Evolutionary conservation across 2,888 invertebrate genomes (phyloP), one percentile per base, ranked within the genome.

Genomic region (Synanthedon formicaeformis): DNA sequence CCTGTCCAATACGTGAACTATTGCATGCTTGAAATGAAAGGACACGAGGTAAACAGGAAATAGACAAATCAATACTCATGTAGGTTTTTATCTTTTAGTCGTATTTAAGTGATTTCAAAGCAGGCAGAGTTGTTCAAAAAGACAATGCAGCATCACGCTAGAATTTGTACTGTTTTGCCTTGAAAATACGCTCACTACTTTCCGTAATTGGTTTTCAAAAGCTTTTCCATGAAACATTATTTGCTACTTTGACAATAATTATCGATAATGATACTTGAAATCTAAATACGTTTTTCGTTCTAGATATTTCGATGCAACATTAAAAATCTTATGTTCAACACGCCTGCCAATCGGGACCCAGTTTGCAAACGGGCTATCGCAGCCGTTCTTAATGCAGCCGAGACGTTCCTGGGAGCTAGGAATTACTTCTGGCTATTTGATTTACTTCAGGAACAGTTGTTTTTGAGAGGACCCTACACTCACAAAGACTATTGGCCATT

Each of bases 251-350:
- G 10, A 34, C 10, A 34, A 34, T 34, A 23, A 1, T 23, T 23
- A 23, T 23, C 23, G 23, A 23, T 23, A 23, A 0, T 34, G 34
- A 34, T 34, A 34, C 23, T 23, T 23, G 23, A 34, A 10, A 10
- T 34, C 34, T 34, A 6, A 34, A 34, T 8, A 34, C 10, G 34
- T 11, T 18, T 48, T 49, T 49, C n/a, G 4, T 48, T 50, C 8
- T 62, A 82, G 84, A 61, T 85, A 10, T 85, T 85, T 55, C 74
- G 81, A 45, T 86, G 86, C 62, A 82, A 83, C 59, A 72, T 84
- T 45, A 66, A 66, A 41, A 73, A 81, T 53, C 67, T 87, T 0
- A 60, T 57, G 10, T 82, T 81, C 61, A 81, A 82, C 61, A 75
- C 69, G 0, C 60, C 68, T 0, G 57, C 62, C 23, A 58, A 66